These are phyloP conservation scores for Lepilemur septentrionalis DNA, from an alignment of 2,797 vertebrate genomes.

Conservation along the genomic window DNA sequence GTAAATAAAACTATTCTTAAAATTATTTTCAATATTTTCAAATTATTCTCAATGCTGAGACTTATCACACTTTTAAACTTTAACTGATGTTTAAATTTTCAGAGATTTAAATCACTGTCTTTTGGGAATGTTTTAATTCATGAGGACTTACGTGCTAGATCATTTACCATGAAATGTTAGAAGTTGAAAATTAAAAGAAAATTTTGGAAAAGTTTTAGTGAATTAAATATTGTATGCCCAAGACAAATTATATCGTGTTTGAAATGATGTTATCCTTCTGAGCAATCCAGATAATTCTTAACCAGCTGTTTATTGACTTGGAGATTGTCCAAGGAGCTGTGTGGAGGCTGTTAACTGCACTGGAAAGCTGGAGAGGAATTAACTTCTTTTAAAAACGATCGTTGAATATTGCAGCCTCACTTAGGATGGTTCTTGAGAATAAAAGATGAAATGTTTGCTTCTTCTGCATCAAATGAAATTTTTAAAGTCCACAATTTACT, in stretches of 20 bases:
- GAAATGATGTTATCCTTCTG: background rate
- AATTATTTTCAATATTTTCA: slow-evolving; percentile 15
- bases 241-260: slow-evolving; percentile 1
- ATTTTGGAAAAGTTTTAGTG: background rate
- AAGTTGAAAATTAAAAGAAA: background rate
- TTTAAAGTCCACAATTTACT: background rate
- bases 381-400: background rate
- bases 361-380: background rate
- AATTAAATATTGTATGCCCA: background rate
- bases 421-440: background rate
- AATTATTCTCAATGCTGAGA: background rate
- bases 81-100: background rate
- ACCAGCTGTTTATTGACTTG: slow-evolving; percentile 6
- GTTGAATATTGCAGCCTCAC: background rate
- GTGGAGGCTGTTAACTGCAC: background rate
- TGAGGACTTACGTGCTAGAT: background rate
- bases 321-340: background rate
- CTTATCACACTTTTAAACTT: background rate
- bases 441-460: background rate
- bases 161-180: background rate
- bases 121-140: background rate
- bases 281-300: slow-evolving; percentile 8
- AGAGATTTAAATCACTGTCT: background rate
- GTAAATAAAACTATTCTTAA: background rate
- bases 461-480: slow-evolving; percentile 23